phyloP scores from a whole-genome alignment of 2,888 invertebrate genomes.

The Drosophila prolongata region DNA sequence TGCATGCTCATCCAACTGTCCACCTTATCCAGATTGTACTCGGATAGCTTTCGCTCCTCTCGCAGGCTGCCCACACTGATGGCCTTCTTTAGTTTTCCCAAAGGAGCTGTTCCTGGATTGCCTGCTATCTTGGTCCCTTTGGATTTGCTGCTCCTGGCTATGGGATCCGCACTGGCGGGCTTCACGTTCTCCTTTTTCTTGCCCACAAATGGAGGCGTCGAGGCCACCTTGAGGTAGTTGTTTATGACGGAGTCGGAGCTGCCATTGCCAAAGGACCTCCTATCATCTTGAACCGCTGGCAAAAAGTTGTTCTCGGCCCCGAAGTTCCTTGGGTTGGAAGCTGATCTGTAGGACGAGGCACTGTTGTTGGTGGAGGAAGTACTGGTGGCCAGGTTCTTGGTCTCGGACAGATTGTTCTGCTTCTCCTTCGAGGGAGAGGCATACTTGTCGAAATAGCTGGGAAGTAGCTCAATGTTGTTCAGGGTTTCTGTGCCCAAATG shows the following conservation, averaged over 20 bases:
- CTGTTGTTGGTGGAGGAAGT: conserved; percentile 13
- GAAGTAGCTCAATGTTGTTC: conserved; percentile 75
- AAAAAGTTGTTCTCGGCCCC: conserved; percentile 75
- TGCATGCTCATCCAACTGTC: conserved; percentile 85
- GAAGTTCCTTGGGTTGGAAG: conserved; percentile 48
- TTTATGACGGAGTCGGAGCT: conserved; percentile 82
- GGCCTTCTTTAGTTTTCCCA: conserved; percentile 69
- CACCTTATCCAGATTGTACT: conserved; percentile 84
- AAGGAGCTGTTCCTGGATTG: not conserved
- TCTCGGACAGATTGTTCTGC: conserved; percentile 81
- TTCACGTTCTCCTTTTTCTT: conserved; percentile 82
- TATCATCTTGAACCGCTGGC: conserved; percentile 62
- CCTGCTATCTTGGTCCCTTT: conserved; percentile 33
- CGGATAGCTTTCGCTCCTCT: conserved; percentile 82
- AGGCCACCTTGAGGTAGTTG: conserved; percentile 82
- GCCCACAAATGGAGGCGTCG: conserved; percentile 66
- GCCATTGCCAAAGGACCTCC: conserved; percentile 24
- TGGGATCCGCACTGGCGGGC: conserved; percentile 53
- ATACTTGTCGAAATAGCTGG: conserved; percentile 78
- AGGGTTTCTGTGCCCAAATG: conserved; percentile 39
- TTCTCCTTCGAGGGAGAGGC: conserved; percentile 68
- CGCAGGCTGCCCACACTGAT: conserved; percentile 74
- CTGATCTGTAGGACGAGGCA: conserved; percentile 23
- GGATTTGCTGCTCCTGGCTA: conserved; percentile 26
- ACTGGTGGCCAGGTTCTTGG: conserved; percentile 52